Evolutionary conservation across 2,113 vertebrate species (phyloP).

Genomic region (Antechinus flavipes): DNA sequence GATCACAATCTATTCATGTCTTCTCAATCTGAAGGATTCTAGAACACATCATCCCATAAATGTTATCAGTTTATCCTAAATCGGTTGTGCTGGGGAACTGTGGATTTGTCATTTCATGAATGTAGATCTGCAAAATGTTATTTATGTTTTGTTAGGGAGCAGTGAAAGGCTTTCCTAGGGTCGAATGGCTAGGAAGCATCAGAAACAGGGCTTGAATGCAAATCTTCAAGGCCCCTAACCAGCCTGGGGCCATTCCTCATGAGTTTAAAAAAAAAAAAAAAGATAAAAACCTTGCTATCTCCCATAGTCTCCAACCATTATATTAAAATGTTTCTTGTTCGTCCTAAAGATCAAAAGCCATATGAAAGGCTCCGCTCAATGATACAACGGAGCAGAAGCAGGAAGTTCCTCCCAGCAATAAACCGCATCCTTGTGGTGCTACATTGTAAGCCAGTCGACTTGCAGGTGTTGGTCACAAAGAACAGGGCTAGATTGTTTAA

Average conservation of each 20-base stretch:
- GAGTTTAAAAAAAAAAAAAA: neutral
- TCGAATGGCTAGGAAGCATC: neutral
- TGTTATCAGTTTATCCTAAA: neutral
- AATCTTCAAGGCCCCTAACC: neutral
- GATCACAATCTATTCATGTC: neutral
- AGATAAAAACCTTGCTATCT: neutral
- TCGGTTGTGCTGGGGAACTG: neutral
- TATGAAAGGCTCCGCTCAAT: neutral
- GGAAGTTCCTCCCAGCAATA: neutral
- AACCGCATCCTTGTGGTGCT: neutral
- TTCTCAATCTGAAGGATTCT: neutral
- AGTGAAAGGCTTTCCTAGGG: neutral
- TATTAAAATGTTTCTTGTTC: neutral
- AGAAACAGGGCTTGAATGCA: neutral
- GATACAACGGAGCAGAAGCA: neutral
- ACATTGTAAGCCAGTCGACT: neutral
- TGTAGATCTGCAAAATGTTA: neutral
- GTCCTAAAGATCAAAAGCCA: constrained; percentile 27
- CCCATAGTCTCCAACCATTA: neutral
- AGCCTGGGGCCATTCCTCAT: neutral
- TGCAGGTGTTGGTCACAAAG: neutral
- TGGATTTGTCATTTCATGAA: neutral
- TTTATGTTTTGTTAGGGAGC: neutral
- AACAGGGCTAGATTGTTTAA: rapidly evolving
- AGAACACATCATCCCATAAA: neutral